These are phyloP conservation scores for Prosapia bicincta DNA, from an alignment of 2,888 invertebrate genomes.

Conservation along the genomic window DNA sequence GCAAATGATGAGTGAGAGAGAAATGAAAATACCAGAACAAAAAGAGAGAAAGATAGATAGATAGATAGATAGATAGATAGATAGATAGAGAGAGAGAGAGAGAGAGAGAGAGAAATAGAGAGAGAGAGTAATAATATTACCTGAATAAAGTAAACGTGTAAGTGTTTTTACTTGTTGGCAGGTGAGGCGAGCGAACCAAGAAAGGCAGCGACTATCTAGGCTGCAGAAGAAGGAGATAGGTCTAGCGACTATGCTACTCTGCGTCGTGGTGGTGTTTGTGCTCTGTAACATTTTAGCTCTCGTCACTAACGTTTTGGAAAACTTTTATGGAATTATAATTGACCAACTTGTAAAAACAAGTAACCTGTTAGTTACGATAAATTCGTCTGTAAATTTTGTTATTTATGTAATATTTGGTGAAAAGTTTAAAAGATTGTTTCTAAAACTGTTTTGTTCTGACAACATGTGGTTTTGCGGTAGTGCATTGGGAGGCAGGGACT, in stretches of 20 bases:
- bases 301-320: constrained; percentile 79
- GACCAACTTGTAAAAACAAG: constrained; percentile 74
- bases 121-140: no score
- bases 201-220: constrained; percentile 84
- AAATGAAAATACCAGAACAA: no score
- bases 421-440: constrained; percentile 87
- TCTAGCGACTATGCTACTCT: constrained; percentile 90
- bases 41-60: no score
- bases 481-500: constrained; percentile 58
- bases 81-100: no score
- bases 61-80: no score
- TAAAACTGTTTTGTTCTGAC: constrained; percentile 71
- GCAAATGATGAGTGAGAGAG: no score
- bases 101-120: no score
- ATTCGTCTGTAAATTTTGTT: constrained; percentile 96
- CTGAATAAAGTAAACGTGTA: no score
- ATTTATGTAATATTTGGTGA: constrained; percentile 98
- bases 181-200: constrained; percentile 84
- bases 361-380: constrained; percentile 92
- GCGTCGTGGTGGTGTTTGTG: constrained; percentile 92
- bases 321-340: constrained; percentile 65
- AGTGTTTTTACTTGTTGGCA: no score
- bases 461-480: constrained; percentile 45
- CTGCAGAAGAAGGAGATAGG: constrained; percentile 90
- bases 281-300: constrained; percentile 86